Base-by-base conservation (phyloP, 2,797 vertebrate species). In the Botia almorhae region DNA sequence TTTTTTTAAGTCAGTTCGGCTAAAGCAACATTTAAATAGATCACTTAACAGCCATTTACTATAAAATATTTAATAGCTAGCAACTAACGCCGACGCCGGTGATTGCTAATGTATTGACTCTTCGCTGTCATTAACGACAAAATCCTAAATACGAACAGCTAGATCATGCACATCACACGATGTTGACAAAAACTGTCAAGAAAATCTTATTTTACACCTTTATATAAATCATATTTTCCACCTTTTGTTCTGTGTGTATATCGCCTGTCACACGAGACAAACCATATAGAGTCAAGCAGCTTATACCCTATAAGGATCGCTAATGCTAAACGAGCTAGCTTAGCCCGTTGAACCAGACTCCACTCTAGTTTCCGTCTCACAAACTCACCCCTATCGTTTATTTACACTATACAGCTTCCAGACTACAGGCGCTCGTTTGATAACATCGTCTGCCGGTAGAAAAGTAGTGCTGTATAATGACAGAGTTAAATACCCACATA, bases 321-420 rank as follows among this genome's bases (percentile, higher is more conserved):
- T 50, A 75, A 50, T 77, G 76, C 55, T 61, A 70, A 70, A 39
- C 23, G 11, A 43, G n/a, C 68, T 78, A 78, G 67, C 76, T 48
- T 70, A 78, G 76, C 76, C 21, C n/a, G 64, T 12, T 8, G 8
- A 67, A 55, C 26, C 26, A 39, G 61, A 26, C 23, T 26, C 23
- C 76, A 7, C 23, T 29, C 10, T 26, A 76, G 51, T 43, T 17
- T 5, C 16, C 7, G 8, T 39, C 13, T 39, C 7, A n/a, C 14
- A n/a, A 17, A 55, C 74, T 13, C n/a, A 0, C 73, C 8, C 19
- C 21, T 55, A 26, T 7, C 8, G 10, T 51, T 63, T 1, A 63
- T 36, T 36, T 21, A n/a, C 21, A 14, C 7, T 58, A 23, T 46
- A n/a, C 33, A 33, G 64, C 14, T 53, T 0, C 14, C 36, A 17